These are phyloP conservation scores for Seriola dumerili DNA, from an alignment of 2,113 vertebrate species.

Conservation along the genomic window DNA sequence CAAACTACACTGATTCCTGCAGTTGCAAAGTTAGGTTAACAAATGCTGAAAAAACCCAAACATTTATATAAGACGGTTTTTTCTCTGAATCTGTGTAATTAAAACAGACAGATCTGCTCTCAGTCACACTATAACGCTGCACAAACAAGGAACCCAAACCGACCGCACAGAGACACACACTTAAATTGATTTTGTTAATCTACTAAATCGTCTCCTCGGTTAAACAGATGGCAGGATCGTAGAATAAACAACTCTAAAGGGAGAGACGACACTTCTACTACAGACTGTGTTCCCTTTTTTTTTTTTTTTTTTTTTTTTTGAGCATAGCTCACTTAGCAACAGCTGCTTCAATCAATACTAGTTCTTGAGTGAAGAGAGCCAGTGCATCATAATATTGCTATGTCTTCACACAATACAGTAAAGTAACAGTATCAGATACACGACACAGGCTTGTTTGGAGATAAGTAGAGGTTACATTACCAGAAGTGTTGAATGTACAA, in stretches of 20 bases:
- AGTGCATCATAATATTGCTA: background rate
- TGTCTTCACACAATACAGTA: background rate
- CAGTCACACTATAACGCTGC: background rate
- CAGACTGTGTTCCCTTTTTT: background rate
- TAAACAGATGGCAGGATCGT: conserved; percentile 33
- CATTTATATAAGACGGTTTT: background rate
- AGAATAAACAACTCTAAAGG: background rate
- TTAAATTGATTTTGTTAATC: conserved; percentile 20
- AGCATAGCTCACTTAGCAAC: conserved; percentile 60
- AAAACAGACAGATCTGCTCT: conserved; percentile 5
- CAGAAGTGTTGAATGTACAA: background rate
- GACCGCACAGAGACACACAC: background rate
- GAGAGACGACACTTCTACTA: conserved; percentile 29
- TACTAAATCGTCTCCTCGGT: conserved; percentile 4
- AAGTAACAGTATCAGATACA: conserved; percentile 20
- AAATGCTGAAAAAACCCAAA: background rate
- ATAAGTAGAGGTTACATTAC: conserved; percentile 22
- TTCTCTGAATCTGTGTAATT: background rate
- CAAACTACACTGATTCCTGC: background rate
- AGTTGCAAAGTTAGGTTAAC: background rate
- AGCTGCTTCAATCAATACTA: conserved; percentile 47
- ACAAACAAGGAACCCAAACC: conserved; percentile 16
- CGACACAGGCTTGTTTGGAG: background rate
- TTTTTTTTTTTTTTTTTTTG: conserved; percentile 14
- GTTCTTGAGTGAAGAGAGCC: background rate